Conservation (phyloP, 2,797 vertebrate species). For the Ctenochaetus hawaiiensis region DNA sequence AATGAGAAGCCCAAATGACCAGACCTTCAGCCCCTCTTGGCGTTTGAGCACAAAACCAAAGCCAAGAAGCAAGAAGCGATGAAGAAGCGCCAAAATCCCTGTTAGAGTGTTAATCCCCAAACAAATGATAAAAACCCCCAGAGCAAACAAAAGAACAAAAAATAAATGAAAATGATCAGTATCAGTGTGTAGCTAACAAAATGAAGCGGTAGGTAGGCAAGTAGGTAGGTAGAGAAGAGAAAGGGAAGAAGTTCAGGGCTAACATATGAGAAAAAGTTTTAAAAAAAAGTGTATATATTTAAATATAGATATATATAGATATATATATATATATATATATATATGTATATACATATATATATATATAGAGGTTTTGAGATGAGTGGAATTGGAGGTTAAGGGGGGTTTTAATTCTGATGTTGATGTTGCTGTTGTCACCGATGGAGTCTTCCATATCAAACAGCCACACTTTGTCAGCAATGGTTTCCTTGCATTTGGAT, state of each 20-base stretch:
- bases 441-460: conserved; percentile 83
- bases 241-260: conserved; percentile 33
- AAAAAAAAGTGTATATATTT: background rate
- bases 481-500: conserved; percentile 64
- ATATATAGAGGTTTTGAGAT: conserved; percentile 31
- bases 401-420: conserved; percentile 46
- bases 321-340: no score
- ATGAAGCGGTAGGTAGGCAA: conserved; percentile 64
- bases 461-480: conserved; percentile 76
- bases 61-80: conserved; percentile 90
- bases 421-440: conserved; percentile 65
- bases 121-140: conserved; percentile 75
- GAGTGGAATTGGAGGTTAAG: conserved; percentile 34
- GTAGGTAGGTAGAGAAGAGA: conserved; percentile 34
- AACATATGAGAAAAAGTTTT: conserved; percentile 38
- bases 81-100: conserved; percentile 88
- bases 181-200: conserved; percentile 70
- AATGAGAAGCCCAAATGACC: conserved; percentile 97
- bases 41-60: conserved; percentile 87
- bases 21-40: conserved; percentile 90
- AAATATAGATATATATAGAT: no score
- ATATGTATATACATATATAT: background rate
- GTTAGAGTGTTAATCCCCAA: conserved; percentile 91
- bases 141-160: conserved; percentile 72
- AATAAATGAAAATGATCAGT: conserved; percentile 73